phyloP scores from a whole-genome alignment of 2,888 invertebrate species.

The Alloscopus bannaensis region DNA sequence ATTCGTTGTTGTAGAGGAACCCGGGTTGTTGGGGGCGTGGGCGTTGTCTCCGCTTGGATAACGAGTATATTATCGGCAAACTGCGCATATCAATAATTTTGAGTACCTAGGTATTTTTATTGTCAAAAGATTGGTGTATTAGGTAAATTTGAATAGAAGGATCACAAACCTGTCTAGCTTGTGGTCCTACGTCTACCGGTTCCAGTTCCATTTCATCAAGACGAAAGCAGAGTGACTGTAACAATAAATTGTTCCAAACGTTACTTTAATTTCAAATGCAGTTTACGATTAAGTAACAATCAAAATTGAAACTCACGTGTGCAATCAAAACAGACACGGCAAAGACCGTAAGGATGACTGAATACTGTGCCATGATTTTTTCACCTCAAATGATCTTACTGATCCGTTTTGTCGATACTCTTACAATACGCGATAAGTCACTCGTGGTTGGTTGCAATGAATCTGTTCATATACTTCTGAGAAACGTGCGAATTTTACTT shows the following conservation, averaged over 20 bases:
- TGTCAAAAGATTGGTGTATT: background rate
- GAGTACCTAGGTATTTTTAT: background rate
- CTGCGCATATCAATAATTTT: constrained; percentile 6
- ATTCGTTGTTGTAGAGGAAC: constrained; percentile 47
- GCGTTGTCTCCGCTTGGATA: constrained; percentile 8
- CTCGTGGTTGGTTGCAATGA: too few species aligned
- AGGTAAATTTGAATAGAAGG: too few species aligned
- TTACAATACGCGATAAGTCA: too few species aligned
- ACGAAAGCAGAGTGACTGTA: constrained; percentile 45
- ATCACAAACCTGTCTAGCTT: constrained; percentile 25
- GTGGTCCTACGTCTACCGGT: background rate
- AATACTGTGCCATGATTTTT: constrained; percentile 42
- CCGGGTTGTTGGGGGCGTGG: constrained; percentile 35
- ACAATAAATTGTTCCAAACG: background rate
- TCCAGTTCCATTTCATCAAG: constrained; percentile 24
- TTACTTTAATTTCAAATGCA: too few species aligned
- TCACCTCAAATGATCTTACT: background rate
- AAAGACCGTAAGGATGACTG: constrained; percentile 41
- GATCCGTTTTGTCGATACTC: too few species aligned
- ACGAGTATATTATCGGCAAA: constrained; percentile 37
- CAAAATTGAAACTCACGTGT: constrained; percentile 6
- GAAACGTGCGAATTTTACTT: too few species aligned
- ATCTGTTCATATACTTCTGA: too few species aligned
- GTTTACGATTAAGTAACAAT: background rate
- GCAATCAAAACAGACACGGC: constrained; percentile 40